A percentile compares a stretch with the other conserved stretches of the same genome.
phyloP scores from a whole-genome alignment of 2,113 vertebrate species.

The Columba livia region DNA sequence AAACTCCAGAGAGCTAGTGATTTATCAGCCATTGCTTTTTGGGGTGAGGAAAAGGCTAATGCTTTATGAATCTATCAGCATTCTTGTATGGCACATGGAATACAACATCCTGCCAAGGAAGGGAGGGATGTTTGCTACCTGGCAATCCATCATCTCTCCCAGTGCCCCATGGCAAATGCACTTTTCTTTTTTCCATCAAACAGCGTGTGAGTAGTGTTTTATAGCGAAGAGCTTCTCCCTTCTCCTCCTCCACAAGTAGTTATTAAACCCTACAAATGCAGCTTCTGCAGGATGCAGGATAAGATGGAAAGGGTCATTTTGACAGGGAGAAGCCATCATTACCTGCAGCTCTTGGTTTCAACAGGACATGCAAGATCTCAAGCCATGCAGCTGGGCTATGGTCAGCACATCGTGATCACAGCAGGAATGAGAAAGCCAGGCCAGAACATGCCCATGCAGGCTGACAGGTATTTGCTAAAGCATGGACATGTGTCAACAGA shows the following conservation, averaged over 20 bases:
- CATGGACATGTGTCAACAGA: background rate
- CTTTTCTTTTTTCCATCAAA: conserved; percentile 27
- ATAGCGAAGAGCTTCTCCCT: background rate
- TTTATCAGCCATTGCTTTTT: conserved; percentile 47
- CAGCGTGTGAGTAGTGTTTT: background rate
- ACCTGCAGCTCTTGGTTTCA: background rate
- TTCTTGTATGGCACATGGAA: background rate
- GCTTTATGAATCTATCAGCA: conserved; percentile 23
- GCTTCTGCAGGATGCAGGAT: background rate
- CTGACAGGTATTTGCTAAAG: background rate
- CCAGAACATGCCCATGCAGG: background rate
- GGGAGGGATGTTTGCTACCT: conserved; percentile 10
- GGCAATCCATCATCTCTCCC: conserved; percentile 11
- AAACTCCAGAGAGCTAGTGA: background rate
- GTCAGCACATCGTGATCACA: background rate
- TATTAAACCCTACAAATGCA: background rate
- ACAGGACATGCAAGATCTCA: accelerated
- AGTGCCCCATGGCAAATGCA: background rate
- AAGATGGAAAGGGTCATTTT: background rate
- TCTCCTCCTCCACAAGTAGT: conserved; percentile 20
- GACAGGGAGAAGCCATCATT: background rate
- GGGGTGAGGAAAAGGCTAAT: conserved; percentile 44
- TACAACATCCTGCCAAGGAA: conserved; percentile 23
- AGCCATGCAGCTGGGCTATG: accelerated
- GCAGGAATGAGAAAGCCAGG: background rate